phyloP scores from a whole-genome alignment of 2,797 vertebrate species.

The Oryzias dopingdopingensis region DNA sequence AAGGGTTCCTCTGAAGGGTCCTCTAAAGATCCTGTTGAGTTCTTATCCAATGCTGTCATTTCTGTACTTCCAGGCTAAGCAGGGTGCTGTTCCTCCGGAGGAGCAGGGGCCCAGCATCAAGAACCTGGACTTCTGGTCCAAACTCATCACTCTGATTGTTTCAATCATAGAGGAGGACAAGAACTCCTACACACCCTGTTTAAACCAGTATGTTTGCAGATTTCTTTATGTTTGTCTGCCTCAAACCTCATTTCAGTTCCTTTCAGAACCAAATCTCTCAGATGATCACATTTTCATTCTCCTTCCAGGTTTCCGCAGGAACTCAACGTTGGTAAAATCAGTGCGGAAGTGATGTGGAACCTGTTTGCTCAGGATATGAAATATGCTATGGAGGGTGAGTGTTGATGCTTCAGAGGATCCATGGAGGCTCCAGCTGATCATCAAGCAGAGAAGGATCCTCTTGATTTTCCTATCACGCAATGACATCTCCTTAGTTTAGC shows the following conservation, averaged over 20 bases:
- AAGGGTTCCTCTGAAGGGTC: no score
- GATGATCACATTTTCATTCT: slow-evolving; percentile 11
- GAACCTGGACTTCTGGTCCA: slow-evolving; percentile 99
- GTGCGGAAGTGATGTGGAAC: slow-evolving; percentile 99
- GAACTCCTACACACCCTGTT: slow-evolving; percentile 96
- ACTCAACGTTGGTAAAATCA: slow-evolving; percentile 98
- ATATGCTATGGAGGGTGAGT: slow-evolving; percentile 98
- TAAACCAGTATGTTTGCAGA: slow-evolving; percentile 89
- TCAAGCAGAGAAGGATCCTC: no score
- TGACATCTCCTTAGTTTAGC: no score
- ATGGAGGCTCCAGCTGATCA: no score
- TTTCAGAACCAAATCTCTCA: neutral
- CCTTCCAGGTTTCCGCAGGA: slow-evolving; percentile 92
- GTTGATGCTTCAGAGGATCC: neutral
- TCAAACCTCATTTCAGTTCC: neutral
- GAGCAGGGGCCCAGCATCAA: slow-evolving; percentile 98
- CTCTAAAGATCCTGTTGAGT: neutral
- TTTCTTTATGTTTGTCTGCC: neutral
- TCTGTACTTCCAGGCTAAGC: slow-evolving; percentile 82
- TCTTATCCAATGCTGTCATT: neutral
- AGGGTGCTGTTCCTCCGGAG: slow-evolving; percentile 91
- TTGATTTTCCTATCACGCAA: no score
- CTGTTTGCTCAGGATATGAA: slow-evolving; percentile 99
- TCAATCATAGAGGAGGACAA: slow-evolving; percentile 99
- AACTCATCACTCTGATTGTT: slow-evolving; percentile 97